A percentile compares a stretch with the other conserved stretches of the same genome.
phyloP scores from a whole-genome alignment of 2,888 invertebrate species.

The Lycia hirtaria region DNA sequence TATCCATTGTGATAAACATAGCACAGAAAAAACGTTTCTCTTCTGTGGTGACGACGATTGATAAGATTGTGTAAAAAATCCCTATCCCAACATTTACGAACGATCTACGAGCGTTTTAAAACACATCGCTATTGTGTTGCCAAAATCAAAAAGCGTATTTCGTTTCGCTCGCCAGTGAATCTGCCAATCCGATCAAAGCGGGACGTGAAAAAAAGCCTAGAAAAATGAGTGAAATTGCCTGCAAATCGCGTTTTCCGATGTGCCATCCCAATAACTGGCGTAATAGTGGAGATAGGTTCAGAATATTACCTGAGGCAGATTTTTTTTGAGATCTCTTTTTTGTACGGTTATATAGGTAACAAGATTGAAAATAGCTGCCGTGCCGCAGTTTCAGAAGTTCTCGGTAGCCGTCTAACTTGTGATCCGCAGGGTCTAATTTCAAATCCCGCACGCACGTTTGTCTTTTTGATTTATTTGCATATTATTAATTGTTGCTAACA shows the following conservation, averaged over 20 bases:
- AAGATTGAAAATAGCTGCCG: no score
- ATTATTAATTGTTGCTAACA: no score
- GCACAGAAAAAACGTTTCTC: neutral
- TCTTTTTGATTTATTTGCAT: no score
- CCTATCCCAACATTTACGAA: constrained; percentile 2
- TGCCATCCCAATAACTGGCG: constrained; percentile 27
- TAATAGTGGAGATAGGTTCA: constrained; percentile 22
- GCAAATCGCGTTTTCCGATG: constrained; percentile 33
- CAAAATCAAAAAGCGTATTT: constrained; percentile 20
- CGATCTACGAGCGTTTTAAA: constrained; percentile 8
- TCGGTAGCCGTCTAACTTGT: no score
- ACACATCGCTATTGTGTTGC: constrained; percentile 14
- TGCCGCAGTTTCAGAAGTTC: no score
- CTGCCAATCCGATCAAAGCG: constrained; percentile 20
- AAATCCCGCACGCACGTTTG: no score
- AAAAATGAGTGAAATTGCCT: constrained; percentile 29
- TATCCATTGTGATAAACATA: neutral
- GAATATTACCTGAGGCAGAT: constrained; percentile 12
- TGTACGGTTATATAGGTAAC: no score
- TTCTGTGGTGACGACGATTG: no score
- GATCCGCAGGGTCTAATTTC: no score
- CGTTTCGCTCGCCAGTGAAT: constrained; percentile 16
- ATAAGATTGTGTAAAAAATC: neutral
- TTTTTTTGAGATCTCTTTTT: neutral
- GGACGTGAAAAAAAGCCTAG: constrained; percentile 21